Evolutionary conservation across 2,888 invertebrate genomes (phyloP).

Genomic region (Cantharis nigra): DNA sequence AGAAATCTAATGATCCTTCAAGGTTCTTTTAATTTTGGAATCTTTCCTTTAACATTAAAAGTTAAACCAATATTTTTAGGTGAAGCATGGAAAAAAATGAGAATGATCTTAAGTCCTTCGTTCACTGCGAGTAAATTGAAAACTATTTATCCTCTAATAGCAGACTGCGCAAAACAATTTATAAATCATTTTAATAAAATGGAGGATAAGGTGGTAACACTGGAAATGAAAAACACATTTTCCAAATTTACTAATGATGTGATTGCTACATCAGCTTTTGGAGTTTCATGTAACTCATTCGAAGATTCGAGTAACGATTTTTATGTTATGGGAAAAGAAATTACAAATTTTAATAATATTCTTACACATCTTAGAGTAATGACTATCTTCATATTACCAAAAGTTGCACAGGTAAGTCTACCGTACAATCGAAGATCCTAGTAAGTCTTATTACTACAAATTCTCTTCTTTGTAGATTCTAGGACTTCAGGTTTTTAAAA

Average conservation of each 20-base stretch:
- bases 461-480: not conserved
- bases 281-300: constrained; percentile 59
- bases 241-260: constrained; percentile 58
- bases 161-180: constrained; percentile 43
- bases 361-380: not conserved
- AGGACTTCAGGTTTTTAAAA: not conserved
- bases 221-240: constrained; percentile 57
- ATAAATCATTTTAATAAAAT: constrained; percentile 31
- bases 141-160: constrained; percentile 54
- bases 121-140: constrained; percentile 58
- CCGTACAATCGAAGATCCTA: not conserved
- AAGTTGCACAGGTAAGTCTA: not conserved
- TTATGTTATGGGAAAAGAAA: constrained; percentile 56
- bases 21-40: not conserved
- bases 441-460: too few species aligned
- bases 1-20: not conserved
- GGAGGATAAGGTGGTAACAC: constrained; percentile 39
- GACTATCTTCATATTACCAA: not conserved
- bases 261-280: constrained; percentile 59
- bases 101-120: constrained; percentile 55
- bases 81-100: constrained; percentile 51
- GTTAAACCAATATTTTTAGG: not conserved
- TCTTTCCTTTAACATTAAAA: constrained; percentile 14
- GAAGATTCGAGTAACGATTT: constrained; percentile 58
- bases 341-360: constrained; percentile 49